A percentile compares a stretch with the other conserved stretches of the same genome.
These are phyloP conservation scores for Cotesia chilonis DNA, from an alignment of 1,140 invertebrate species.

Conservation along the genomic window DNA sequence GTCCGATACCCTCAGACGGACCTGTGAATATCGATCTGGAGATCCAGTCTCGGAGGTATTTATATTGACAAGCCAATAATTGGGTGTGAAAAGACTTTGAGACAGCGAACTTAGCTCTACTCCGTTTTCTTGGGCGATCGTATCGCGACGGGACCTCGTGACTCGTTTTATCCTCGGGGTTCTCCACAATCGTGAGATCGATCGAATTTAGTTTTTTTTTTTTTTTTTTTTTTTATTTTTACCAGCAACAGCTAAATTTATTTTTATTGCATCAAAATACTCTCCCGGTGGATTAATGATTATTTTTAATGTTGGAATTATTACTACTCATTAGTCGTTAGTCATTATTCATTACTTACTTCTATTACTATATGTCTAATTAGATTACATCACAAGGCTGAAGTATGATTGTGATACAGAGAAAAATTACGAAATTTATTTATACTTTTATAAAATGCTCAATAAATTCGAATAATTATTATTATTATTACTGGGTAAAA, in stretches of 20 bases:
- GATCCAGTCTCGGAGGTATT: background rate
- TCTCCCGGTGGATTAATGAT: background rate
- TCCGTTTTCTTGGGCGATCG: constrained; percentile 30
- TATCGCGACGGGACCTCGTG: constrained; percentile 15
- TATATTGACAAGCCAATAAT: constrained; percentile 40
- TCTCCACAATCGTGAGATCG: background rate
- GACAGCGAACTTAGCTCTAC: constrained; percentile 1
- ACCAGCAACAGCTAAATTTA: background rate
- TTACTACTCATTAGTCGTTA: background rate
- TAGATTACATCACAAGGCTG: too few relatives aligned
- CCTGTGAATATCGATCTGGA: background rate
- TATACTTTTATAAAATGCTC: too few relatives aligned
- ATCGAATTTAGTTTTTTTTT: background rate
- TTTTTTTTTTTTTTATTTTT: background rate
- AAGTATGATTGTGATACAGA: too few relatives aligned
- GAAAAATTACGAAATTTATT: too few relatives aligned
- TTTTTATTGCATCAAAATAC: background rate
- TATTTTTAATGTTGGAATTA: background rate
- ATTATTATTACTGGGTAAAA: too few relatives aligned
- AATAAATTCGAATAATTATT: too few relatives aligned
- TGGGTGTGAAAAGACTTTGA: constrained; percentile 45
- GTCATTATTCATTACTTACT: too few relatives aligned
- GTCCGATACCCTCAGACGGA: background rate
- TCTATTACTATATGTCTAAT: too few relatives aligned
- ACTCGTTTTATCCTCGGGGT: background rate